Evolutionary conservation across 2,113 vertebrate genomes (phyloP).

Genomic region (Limanda limanda): DNA sequence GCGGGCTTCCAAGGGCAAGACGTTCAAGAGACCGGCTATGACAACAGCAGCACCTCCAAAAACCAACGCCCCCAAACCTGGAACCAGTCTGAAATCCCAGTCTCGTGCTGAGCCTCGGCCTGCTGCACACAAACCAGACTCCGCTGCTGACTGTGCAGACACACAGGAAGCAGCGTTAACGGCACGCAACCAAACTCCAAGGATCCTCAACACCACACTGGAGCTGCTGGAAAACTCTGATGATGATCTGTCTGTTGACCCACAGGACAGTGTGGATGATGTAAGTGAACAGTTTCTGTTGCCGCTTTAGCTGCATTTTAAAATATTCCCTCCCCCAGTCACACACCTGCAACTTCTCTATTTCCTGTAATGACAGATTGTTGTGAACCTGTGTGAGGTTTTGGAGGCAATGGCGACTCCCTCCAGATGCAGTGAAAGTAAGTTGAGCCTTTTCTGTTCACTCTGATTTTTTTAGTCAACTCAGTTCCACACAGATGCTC

Average conservation of each 20-base stretch:
- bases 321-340: background rate
- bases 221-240: constrained; percentile 73
- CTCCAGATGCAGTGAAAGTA: constrained; percentile 77
- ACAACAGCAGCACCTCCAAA: constrained; percentile 13
- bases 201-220: constrained; percentile 70
- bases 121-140: background rate
- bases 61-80: constrained; percentile 40
- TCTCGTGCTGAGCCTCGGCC: constrained; percentile 7
- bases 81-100: background rate
- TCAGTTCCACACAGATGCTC: background rate
- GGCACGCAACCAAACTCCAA: constrained; percentile 19
- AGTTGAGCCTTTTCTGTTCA: constrained; percentile 39
- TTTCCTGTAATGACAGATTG: constrained; percentile 55
- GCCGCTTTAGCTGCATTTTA: background rate
- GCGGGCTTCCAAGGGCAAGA: constrained; percentile 85
- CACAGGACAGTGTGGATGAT: constrained; percentile 69
- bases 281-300: constrained; percentile 60
- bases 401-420: constrained; percentile 81
- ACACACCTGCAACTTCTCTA: background rate
- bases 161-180: background rate
- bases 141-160: background rate
- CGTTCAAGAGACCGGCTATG: constrained; percentile 83
- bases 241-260: constrained; percentile 52
- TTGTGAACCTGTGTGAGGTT: constrained; percentile 82
- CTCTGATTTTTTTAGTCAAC: background rate